Evolutionary conservation across 1,140 invertebrate genomes (phyloP).

Genomic region (Papilio aristodemus): DNA sequence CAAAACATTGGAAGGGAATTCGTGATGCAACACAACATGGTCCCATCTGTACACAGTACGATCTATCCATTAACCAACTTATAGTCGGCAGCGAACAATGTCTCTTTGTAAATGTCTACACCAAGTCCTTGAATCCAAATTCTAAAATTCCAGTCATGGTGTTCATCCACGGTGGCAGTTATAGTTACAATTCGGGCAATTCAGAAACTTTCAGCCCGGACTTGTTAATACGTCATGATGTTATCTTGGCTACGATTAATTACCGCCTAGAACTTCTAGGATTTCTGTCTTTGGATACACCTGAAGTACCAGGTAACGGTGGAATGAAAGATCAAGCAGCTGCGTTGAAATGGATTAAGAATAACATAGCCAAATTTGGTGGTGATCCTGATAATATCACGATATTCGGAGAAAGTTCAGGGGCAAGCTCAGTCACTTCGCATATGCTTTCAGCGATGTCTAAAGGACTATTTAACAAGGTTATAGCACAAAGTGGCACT

Average conservation of each 20-base stretch:
- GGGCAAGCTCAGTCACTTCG: constrained; percentile 84
- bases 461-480: constrained; percentile 78
- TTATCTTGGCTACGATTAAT: constrained; percentile 85
- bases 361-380: constrained; percentile 82
- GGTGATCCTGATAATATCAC: constrained; percentile 86
- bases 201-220: constrained; percentile 81
- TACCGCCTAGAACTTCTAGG: constrained; percentile 83
- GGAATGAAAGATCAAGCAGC: constrained; percentile 84
- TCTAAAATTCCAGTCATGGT: constrained; percentile 72
- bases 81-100: constrained; percentile 32
- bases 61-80: constrained; percentile 34
- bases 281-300: constrained; percentile 80
- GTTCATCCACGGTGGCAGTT: constrained; percentile 83
- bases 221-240: constrained; percentile 83
- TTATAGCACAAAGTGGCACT: constrained; percentile 82
- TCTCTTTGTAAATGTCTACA: constrained; percentile 41
- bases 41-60: constrained; percentile 46
- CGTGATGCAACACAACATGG: constrained; percentile 49
- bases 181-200: constrained; percentile 78
- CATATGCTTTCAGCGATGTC: constrained; percentile 86
- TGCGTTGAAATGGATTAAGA: constrained; percentile 58
- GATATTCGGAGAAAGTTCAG: constrained; percentile 87
- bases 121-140: constrained; percentile 39
- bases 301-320: constrained; percentile 82
- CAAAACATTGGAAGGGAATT: constrained; percentile 46